Conservation (phyloP, 2,797 vertebrate species). For the Zalophus californianus region DNA sequence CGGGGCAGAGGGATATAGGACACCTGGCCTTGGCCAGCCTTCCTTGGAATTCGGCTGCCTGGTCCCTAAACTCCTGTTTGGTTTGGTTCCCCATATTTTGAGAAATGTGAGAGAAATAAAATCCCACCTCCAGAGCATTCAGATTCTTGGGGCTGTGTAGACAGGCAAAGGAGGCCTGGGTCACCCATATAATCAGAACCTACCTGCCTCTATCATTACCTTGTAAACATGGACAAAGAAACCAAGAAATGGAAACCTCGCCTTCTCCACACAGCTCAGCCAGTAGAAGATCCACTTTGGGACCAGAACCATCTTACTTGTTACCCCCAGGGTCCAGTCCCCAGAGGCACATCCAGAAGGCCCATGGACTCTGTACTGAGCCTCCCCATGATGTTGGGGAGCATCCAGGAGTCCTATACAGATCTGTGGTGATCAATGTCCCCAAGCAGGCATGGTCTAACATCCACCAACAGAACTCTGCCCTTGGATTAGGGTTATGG, state of each 20-base stretch:
- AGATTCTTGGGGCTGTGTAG: background rate
- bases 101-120: background rate
- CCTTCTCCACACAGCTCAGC: background rate
- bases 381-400: background rate
- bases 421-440: background rate
- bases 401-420: background rate
- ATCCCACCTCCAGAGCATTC: background rate
- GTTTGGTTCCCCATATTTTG: background rate
- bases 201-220: background rate
- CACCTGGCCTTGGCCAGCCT: background rate
- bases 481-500: background rate
- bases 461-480: rapidly evolving
- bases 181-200: background rate
- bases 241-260: background rate
- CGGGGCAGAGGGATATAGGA: background rate
- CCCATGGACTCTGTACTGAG: background rate
- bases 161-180: background rate
- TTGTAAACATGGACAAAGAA: background rate
- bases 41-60: background rate
- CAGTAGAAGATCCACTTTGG: background rate
- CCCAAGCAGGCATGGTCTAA: background rate
- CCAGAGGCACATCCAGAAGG: background rate
- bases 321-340: background rate
- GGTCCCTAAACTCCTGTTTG: background rate
- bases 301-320: background rate